Percentiles rank a stretch among this genome's conserved stretches.
Evolutionary conservation across 1,140 invertebrate species (phyloP).

Genomic region (Drosophila jambulina): DNA sequence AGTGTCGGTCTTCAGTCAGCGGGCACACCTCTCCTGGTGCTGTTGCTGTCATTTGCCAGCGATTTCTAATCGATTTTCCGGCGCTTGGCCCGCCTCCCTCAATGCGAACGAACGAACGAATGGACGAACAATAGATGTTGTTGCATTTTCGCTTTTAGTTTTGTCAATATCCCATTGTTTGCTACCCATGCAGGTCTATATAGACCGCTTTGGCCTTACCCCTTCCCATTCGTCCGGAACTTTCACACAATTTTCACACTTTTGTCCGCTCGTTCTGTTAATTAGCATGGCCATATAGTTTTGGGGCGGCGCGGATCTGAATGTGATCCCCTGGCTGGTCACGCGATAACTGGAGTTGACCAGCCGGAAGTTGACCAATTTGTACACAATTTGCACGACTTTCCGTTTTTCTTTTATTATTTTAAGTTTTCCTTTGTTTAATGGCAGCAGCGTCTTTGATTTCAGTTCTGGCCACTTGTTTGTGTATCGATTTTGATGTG

Average conservation of each 20-base stretch:
- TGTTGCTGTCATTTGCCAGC: conserved; percentile 76
- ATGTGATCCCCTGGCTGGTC: conserved; percentile 38
- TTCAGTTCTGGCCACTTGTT: conserved; percentile 48
- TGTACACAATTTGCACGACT: conserved; percentile 69
- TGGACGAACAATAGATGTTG: conserved; percentile 30
- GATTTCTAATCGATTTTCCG: conserved; percentile 82
- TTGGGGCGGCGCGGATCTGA: conserved; percentile 3
- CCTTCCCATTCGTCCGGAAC: conserved; percentile 34
- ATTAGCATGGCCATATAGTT: conserved; percentile 73
- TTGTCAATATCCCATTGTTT: conserved; percentile 74
- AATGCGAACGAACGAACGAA: conserved; percentile 1
- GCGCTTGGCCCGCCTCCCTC: conserved; percentile 36
- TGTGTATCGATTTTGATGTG: conserved; percentile 39
- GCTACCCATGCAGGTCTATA: conserved; percentile 31
- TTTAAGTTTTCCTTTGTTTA: conserved; percentile 28
- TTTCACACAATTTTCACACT: conserved; percentile 77
- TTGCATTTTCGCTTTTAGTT: conserved; percentile 53
- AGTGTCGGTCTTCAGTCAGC: conserved; percentile 57
- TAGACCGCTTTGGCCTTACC: conserved; percentile 11
- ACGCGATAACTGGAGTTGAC: conserved; percentile 55
- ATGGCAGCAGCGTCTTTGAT: conserved; percentile 57
- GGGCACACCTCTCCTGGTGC: conserved; percentile 69
- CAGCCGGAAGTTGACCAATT: conserved; percentile 68
- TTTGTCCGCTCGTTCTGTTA: conserved; percentile 67
- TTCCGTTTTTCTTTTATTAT: neutral